phyloP scores from a whole-genome alignment of 2,888 invertebrate genomes.

The Isoperla grammatica region DNA sequence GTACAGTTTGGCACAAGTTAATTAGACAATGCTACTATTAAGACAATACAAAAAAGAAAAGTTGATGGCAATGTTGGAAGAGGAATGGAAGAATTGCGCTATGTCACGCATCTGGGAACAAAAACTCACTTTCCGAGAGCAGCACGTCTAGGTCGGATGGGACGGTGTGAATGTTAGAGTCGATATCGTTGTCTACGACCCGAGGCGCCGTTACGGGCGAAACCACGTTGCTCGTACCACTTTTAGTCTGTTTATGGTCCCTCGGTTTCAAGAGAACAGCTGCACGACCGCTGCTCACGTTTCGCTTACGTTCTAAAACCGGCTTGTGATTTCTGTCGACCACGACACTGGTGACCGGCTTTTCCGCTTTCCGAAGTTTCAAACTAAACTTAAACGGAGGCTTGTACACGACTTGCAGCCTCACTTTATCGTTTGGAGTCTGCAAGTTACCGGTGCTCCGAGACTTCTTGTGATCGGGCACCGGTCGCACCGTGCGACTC shows the following conservation, averaged over 20 bases:
- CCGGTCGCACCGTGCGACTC: conserved; percentile 5
- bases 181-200: conserved; percentile 41
- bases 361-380: conserved; percentile 67
- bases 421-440: conserved; percentile 53
- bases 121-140: conserved; percentile 53
- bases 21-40: too few relatives aligned
- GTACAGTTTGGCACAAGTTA: too few relatives aligned
- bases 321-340: conserved; percentile 42
- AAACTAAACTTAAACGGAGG: conserved; percentile 84
- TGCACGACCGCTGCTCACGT: conserved; percentile 16
- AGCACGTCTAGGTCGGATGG: conserved; percentile 57
- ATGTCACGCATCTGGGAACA: conserved; percentile 49
- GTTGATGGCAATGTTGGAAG: conserved; percentile 11
- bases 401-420: conserved; percentile 79
- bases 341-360: conserved; percentile 50
- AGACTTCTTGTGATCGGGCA: conserved; percentile 44
- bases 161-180: conserved; percentile 55
- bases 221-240: conserved; percentile 7
- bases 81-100: conserved; percentile 22
- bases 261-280: conserved; percentile 20
- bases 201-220: conserved; percentile 9
- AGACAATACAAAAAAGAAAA: neutral
- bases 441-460: conserved; percentile 67
- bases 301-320: conserved; percentile 11
- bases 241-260: conserved; percentile 18